Percentiles rank a stretch among this genome's conserved stretches.
These are phyloP conservation scores for Leptinotarsa juncta DNA, from an alignment of 2,888 invertebrate species.

Conservation along the genomic window DNA sequence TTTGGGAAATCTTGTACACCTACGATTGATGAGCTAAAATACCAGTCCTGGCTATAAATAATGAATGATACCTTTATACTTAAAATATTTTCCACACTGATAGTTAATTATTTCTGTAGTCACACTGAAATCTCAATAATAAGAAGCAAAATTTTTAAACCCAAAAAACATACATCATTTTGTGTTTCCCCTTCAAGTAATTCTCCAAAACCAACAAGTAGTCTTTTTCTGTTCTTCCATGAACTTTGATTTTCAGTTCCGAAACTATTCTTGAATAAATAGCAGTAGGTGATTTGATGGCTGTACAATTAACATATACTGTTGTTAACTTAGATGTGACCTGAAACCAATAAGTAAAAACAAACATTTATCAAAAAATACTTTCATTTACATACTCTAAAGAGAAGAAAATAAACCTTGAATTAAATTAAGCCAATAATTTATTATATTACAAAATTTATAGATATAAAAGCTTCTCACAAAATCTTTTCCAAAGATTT, in stretches of 20 bases:
- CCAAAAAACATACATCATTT: slow-evolving; percentile 76
- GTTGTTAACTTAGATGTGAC: slow-evolving; percentile 69
- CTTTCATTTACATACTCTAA: slow-evolving; percentile 11
- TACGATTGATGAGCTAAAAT: too few relatives aligned
- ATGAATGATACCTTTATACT: too few relatives aligned
- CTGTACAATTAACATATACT: slow-evolving; percentile 89
- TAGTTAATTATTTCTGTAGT: too few relatives aligned
- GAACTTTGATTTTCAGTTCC: slow-evolving; percentile 74
- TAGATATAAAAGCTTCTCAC: too few relatives aligned
- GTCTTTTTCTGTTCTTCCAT: slow-evolving; percentile 75
- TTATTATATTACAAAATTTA: too few relatives aligned
- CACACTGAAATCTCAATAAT: neutral
- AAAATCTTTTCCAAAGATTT: too few relatives aligned
- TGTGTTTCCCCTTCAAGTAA: slow-evolving; percentile 74
- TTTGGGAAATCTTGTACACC: too few relatives aligned
- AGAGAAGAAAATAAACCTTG: neutral
- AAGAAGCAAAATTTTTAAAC: neutral
- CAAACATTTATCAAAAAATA: neutral
- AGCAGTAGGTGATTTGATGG: slow-evolving; percentile 83
- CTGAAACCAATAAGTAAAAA: slow-evolving; percentile 56
- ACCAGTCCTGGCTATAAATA: too few relatives aligned
- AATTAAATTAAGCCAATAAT: neutral
- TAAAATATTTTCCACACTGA: too few relatives aligned
- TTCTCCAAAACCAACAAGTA: slow-evolving; percentile 76
- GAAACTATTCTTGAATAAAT: slow-evolving; percentile 83